Evolutionary conservation across 1,140 invertebrate genomes (phyloP).

Genomic region (Gonioctena quinquepunctata): DNA sequence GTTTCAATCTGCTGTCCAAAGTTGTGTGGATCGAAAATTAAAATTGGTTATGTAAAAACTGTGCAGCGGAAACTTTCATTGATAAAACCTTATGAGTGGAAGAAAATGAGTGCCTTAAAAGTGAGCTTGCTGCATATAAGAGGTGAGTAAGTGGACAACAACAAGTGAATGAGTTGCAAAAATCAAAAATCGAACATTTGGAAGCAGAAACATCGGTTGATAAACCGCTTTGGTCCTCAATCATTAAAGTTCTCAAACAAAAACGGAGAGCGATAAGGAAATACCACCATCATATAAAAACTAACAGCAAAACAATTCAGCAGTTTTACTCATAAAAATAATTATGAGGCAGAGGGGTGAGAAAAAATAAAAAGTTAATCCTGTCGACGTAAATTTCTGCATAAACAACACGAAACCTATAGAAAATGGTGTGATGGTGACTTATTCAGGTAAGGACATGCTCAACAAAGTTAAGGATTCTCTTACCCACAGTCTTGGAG

Average conservation of each 20-base stretch:
- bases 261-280: not conserved
- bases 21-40: too few species aligned
- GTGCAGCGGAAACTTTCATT: not conserved
- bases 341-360: too few species aligned
- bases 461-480: too few species aligned
- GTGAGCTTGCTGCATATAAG: not conserved
- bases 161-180: not conserved
- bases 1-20: not conserved
- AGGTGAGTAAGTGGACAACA: not conserved
- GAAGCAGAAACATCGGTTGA: not conserved
- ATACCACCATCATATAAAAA: not conserved
- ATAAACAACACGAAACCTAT: too few species aligned
- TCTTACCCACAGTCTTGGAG: too few species aligned
- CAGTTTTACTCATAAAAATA: not conserved
- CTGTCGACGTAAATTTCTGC: too few species aligned
- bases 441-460: too few species aligned
- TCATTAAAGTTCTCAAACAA: not conserved
- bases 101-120: not conserved
- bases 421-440: too few species aligned
- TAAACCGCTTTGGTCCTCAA: not conserved
- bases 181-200: too few species aligned
- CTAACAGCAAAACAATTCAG: not conserved
- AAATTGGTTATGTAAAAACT: too few species aligned
- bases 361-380: too few species aligned
- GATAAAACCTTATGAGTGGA: not conserved